Percentiles rank a stretch among this genome's conserved stretches.
Conservation (phyloP, 2,888 invertebrate species). For the Dicroscelio sp. region DNA sequence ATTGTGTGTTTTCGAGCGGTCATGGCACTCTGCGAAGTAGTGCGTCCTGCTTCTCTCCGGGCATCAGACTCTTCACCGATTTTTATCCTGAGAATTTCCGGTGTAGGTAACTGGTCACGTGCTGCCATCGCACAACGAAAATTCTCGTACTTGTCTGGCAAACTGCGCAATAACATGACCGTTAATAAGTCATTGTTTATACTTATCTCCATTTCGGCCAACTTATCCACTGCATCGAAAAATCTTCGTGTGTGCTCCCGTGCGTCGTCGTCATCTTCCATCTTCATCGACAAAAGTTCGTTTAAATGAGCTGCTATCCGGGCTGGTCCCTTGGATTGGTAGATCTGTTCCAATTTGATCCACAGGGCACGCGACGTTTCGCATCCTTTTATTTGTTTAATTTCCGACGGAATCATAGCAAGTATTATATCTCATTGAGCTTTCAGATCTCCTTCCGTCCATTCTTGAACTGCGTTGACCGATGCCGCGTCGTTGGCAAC, state of each 20-base stretch:
- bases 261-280: neutral
- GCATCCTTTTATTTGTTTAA: conserved; percentile 43
- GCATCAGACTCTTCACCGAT: neutral
- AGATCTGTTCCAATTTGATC: conserved; percentile 31
- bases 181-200: neutral
- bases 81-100: neutral
- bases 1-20: neutral
- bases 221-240: neutral
- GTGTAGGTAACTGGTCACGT: neutral
- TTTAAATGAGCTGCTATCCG: conserved; percentile 53
- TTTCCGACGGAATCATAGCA: conserved; percentile 30
- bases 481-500: neutral
- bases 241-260: neutral
- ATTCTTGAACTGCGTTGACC: neutral
- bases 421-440: conserved; percentile 34
- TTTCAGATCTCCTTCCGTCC: neutral
- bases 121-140: neutral
- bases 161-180: neutral
- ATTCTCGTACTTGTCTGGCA: neutral
- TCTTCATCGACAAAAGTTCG: neutral
- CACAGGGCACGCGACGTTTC: conserved; percentile 40
- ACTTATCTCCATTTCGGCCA: neutral
- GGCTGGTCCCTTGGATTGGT: neutral
- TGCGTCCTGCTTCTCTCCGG: neutral
- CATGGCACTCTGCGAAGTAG: neutral